phyloP scores from a whole-genome alignment of 2,113 vertebrate genomes.

The Nibea coibor region DNA sequence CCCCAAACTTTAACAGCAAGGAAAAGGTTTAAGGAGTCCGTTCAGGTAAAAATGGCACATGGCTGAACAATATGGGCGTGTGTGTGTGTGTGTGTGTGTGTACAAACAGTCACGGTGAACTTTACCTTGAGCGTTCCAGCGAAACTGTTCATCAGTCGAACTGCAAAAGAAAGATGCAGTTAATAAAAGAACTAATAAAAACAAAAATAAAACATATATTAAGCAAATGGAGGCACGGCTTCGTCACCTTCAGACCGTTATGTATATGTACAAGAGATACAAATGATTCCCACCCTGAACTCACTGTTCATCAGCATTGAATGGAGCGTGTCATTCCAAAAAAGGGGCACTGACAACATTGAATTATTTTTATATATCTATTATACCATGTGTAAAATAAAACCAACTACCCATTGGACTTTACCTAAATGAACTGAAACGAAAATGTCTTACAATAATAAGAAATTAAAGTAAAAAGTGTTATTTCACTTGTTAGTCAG shows the following conservation, averaged over 20 bases:
- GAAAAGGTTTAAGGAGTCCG: background rate
- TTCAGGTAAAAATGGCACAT: background rate
- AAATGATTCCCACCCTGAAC: background rate
- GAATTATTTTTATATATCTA: background rate
- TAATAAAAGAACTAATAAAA: conserved; percentile 1
- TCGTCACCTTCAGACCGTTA: background rate
- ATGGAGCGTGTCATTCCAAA: background rate
- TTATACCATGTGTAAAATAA: background rate
- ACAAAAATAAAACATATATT: background rate
- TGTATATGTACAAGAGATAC: background rate
- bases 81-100: conserved; percentile 17
- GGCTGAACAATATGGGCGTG: background rate
- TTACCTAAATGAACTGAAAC: background rate
- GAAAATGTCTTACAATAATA: background rate
- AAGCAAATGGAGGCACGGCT: background rate
- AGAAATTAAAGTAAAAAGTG: conserved; percentile 15
- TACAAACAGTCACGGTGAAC: background rate
- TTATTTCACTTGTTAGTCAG: conserved; percentile 15
- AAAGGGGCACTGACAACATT: background rate
- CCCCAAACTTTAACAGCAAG: background rate
- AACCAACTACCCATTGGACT: background rate
- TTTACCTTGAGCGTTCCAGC: conserved; percentile 97
- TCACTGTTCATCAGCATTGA: background rate
- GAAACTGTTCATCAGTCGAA: conserved; percentile 96
- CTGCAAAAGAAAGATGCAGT: conserved; percentile 82